A percentile compares a stretch with the other conserved stretches of the same genome.
Conservation (phyloP, 2,113 vertebrate species). For the Chamaetylas fuelleborni region DNA sequence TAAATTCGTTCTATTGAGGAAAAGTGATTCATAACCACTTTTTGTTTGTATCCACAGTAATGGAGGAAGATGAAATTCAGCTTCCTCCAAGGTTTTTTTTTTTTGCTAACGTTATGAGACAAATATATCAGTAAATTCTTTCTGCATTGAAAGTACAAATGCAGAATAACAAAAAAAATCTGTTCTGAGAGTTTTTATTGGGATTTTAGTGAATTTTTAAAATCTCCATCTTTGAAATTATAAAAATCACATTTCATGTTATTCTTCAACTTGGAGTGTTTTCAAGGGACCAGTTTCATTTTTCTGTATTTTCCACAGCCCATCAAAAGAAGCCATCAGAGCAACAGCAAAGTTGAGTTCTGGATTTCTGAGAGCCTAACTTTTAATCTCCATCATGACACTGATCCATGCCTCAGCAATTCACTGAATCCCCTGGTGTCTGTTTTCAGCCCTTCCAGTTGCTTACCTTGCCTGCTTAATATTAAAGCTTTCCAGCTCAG, state of each 20-base stretch:
- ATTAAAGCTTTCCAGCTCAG: not conserved
- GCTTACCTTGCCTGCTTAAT: not conserved
- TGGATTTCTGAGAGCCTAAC: not conserved
- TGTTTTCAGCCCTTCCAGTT: not conserved
- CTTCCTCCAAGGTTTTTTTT: not conserved
- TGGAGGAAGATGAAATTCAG: conserved; percentile 53
- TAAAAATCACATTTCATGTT: not conserved
- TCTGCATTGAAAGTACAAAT: not conserved
- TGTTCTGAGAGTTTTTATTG: not conserved
- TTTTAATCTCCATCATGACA: not conserved
- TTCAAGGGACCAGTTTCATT: not conserved
- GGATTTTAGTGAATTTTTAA: not conserved
- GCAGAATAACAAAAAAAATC: not conserved
- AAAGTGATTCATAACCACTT: conserved; percentile 64
- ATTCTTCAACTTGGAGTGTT: not conserved
- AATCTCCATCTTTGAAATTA: not conserved
- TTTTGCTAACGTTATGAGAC: not conserved
- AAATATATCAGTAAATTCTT: not conserved
- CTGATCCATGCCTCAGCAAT: not conserved
- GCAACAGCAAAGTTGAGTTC: not conserved
- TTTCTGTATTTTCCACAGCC: not conserved
- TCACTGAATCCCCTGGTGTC: not conserved
- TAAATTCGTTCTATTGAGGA: conserved; percentile 59
- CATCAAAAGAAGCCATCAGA: not conserved
- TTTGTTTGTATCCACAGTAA: conserved; percentile 39